Conservation (phyloP, 2,888 invertebrate genomes). For the Gnatocerus cornutus region DNA sequence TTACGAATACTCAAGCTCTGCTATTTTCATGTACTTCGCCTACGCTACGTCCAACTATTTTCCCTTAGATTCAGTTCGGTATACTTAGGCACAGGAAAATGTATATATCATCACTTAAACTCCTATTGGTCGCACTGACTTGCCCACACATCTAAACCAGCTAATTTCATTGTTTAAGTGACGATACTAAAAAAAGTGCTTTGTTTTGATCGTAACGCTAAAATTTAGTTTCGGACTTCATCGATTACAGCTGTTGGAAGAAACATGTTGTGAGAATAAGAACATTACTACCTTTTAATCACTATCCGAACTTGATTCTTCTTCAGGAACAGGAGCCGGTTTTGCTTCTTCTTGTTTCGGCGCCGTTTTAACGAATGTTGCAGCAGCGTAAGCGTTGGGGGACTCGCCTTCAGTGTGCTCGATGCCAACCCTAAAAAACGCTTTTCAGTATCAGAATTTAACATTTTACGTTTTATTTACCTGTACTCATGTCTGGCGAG, state of each 20-base stretch:
- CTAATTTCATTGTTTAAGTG: not conserved
- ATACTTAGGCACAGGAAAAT: conserved; percentile 3
- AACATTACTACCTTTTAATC: conserved; percentile 64
- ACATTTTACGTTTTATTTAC: too few relatives aligned
- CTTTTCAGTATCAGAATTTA: too few relatives aligned
- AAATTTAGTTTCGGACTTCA: too few relatives aligned
- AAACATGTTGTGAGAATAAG: conserved; percentile 3
- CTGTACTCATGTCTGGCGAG: conserved; percentile 96
- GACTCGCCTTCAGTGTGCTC: conserved; percentile 87
- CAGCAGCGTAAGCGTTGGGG: conserved; percentile 80
- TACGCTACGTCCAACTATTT: not conserved
- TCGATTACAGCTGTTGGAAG: not conserved
- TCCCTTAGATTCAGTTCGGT: conserved; percentile 2
- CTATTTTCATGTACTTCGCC: conserved; percentile 3
- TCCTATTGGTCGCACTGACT: not conserved
- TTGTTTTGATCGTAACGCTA: too few relatives aligned
- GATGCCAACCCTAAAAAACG: conserved; percentile 83
- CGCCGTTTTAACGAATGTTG: conserved; percentile 71
- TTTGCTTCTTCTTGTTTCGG: conserved; percentile 68
- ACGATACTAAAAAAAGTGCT: conserved; percentile 11
- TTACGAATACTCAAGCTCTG: conserved; percentile 32
- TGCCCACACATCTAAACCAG: not conserved
- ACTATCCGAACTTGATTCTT: conserved; percentile 71
- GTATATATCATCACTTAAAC: conserved; percentile 5
- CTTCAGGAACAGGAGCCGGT: conserved; percentile 66